These are phyloP conservation scores for Turdus rufiventris DNA, from an alignment of 2,113 vertebrate genomes.

Conservation along the genomic window DNA sequence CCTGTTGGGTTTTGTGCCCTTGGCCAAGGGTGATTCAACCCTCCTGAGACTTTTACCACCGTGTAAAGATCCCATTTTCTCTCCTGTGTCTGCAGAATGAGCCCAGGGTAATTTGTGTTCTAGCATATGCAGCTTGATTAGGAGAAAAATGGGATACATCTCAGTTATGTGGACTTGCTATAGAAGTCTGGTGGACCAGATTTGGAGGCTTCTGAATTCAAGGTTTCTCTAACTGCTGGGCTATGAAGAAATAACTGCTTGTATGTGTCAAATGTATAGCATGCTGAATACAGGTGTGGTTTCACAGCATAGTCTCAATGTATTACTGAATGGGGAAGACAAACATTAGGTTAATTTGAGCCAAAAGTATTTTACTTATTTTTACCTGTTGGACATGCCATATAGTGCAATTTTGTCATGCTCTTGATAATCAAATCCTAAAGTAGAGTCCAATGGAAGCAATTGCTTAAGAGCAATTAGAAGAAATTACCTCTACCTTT, in stretches of 20 bases:
- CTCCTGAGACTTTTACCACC: not conserved
- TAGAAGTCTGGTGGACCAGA: not conserved
- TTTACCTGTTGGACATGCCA: not conserved
- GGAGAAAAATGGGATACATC: not conserved
- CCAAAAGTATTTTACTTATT: not conserved
- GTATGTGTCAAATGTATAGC: not conserved
- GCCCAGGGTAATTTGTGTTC: not conserved
- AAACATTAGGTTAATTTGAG: not conserved
- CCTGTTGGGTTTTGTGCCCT: not conserved
- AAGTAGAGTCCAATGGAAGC: not conserved
- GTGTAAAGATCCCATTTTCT: not conserved
- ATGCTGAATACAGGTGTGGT: not conserved
- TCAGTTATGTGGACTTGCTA: not conserved
- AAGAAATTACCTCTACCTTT: not conserved
- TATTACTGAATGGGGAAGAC: not conserved
- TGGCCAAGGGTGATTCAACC: not conserved
- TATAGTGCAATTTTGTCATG: not conserved
- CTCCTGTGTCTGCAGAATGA: not conserved
- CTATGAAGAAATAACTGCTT: not conserved
- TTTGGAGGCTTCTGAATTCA: not conserved
- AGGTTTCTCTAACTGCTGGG: not conserved
- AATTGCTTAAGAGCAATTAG: not conserved
- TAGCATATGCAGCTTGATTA: not conserved
- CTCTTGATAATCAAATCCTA: not conserved
- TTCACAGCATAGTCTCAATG: not conserved